Percentiles rank a stretch among this genome's conserved stretches.
These are phyloP conservation scores for Trachymyrmex cornetzi DNA, from an alignment of 1,140 invertebrate species.

Conservation along the genomic window DNA sequence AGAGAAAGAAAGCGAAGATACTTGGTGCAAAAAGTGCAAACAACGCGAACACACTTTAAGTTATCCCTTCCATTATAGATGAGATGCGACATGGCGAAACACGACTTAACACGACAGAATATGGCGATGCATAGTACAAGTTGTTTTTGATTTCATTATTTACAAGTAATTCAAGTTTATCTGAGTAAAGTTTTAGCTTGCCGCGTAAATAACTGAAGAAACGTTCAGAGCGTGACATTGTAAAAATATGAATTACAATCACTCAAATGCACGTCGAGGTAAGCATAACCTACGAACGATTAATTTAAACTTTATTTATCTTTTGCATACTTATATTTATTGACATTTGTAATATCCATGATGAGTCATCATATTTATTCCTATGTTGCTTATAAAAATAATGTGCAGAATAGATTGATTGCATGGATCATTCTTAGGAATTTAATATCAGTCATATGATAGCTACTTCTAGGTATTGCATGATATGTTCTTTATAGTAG, in stretches of 20 bases:
- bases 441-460: neutral
- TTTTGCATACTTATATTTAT: neutral
- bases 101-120: slow-evolving; percentile 35
- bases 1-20: too few species aligned
- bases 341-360: too few species aligned
- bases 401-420: neutral
- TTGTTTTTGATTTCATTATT: slow-evolving; percentile 71
- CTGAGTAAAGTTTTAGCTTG: neutral
- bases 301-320: slow-evolving; percentile 34
- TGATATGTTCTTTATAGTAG: neutral
- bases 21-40: too few species aligned
- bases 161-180: slow-evolving; percentile 40
- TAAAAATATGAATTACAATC: slow-evolving; percentile 84
- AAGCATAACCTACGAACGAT: slow-evolving; percentile 60
- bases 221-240: neutral
- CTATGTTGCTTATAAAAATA: neutral
- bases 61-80: too few species aligned
- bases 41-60: too few species aligned
- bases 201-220: neutral
- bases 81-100: too few species aligned
- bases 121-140: slow-evolving; percentile 77
- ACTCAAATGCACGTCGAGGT: slow-evolving; percentile 82
- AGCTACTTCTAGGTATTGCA: neutral
- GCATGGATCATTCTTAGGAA: neutral
- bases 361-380: neutral